Percentiles rank a stretch among this genome's conserved stretches.
Conservation (phyloP, 2,113 vertebrate species). For the Crotalus helleri region DNA sequence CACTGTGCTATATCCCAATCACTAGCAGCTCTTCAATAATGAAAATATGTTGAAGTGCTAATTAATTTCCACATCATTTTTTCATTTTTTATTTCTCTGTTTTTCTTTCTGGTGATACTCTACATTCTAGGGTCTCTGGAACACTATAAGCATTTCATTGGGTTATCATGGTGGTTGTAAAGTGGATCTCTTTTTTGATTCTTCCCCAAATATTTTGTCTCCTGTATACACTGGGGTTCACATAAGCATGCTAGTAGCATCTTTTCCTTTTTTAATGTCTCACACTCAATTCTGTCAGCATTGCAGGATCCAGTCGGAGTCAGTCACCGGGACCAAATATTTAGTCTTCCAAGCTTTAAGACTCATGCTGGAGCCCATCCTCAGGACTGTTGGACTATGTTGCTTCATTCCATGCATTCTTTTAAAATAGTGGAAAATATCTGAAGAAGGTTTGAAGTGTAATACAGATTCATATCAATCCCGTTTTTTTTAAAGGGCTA, state of each 20-base stretch:
- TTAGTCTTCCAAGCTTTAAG: background rate
- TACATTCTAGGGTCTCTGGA: background rate
- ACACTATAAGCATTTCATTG: background rate
- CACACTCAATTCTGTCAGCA: background rate
- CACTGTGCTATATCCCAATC: background rate
- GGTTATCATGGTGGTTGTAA: background rate
- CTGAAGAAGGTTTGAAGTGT: background rate
- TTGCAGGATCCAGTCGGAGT: background rate
- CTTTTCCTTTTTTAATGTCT: background rate
- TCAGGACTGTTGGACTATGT: background rate
- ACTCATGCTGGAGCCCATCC: background rate
- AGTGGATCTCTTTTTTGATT: background rate
- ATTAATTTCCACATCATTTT: background rate
- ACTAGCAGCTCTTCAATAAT: background rate
- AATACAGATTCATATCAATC: background rate
- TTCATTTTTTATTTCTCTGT: background rate
- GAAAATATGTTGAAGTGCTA: background rate
- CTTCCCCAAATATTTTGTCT: background rate
- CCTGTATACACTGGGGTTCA: background rate
- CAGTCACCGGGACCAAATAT: background rate
- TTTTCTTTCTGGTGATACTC: background rate
- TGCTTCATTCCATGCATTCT: background rate
- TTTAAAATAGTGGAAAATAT: no score
- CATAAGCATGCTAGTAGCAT: background rate
- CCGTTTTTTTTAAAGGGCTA: background rate